Percentiles rank a stretch among this genome's conserved stretches.
Conservation (phyloP, 2,113 vertebrate species). For the Myanophis thanlyinensis region DNA sequence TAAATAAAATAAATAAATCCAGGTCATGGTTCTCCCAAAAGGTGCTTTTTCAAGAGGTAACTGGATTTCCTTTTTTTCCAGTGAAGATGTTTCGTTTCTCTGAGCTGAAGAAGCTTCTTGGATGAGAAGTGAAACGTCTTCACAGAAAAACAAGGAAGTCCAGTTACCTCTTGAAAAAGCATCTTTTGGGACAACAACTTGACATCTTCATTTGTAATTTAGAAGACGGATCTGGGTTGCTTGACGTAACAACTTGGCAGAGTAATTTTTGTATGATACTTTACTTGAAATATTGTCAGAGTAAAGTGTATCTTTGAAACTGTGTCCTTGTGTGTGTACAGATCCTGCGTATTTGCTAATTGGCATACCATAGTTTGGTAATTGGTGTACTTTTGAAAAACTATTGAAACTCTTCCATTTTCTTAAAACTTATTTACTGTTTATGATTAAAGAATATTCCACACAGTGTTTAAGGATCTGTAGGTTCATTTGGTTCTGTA, state of each 20-base stretch:
- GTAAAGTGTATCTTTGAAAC: background rate
- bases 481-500: background rate
- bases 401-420: background rate
- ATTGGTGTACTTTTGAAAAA: background rate
- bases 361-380: background rate
- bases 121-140: too few relatives aligned
- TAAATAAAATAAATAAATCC: too few relatives aligned
- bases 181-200: background rate
- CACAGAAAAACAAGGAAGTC: too few relatives aligned
- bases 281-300: background rate
- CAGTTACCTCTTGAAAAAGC: too few relatives aligned
- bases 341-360: background rate
- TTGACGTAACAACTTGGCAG: background rate
- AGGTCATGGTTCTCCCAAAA: too few relatives aligned
- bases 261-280: background rate
- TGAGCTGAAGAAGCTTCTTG: too few relatives aligned
- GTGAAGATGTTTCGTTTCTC: too few relatives aligned
- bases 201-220: background rate
- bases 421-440: background rate
- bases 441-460: background rate
- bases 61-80: too few relatives aligned
- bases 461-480: background rate
- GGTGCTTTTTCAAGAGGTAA: too few relatives aligned
- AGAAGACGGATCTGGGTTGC: background rate
- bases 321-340: background rate